Percentiles rank a stretch among this genome's conserved stretches.
Conservation (phyloP, 2,113 vertebrate genomes). For the Nymphicus hollandicus region DNA sequence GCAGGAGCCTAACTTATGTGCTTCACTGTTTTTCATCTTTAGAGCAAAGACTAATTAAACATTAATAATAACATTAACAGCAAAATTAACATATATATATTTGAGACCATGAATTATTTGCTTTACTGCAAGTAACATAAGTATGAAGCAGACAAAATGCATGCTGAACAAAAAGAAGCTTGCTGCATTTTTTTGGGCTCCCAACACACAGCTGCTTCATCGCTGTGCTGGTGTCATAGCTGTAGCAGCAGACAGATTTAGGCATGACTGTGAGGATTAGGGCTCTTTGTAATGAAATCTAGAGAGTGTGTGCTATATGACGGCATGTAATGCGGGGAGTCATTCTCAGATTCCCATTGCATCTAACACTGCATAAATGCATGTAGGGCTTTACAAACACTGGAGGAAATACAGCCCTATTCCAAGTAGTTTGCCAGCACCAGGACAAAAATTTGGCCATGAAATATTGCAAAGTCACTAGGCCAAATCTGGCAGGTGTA, state of each 20-base stretch:
- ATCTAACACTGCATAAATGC: neutral
- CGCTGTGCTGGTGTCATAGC: neutral
- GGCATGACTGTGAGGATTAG: constrained; percentile 35
- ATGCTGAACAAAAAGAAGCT: constrained; percentile 4
- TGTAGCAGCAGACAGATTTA: constrained; percentile 41
- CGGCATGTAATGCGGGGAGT: neutral
- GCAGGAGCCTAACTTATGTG: constrained; percentile 59
- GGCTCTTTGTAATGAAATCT: constrained; percentile 24
- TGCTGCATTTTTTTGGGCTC: neutral
- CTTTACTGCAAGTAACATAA: constrained; percentile 28
- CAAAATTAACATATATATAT: constrained; percentile 64
- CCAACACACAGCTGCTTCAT: constrained; percentile 31
- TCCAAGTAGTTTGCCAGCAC: neutral
- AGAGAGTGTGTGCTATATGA: neutral
- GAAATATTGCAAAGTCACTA: neutral
- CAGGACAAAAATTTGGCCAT: neutral
- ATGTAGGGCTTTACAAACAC: neutral
- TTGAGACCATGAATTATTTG: constrained; percentile 64
- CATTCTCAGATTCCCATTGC: neutral
- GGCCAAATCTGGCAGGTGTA: neutral
- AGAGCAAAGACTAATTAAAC: constrained; percentile 70
- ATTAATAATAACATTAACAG: constrained; percentile 67
- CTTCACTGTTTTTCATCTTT: constrained; percentile 62
- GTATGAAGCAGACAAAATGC: constrained; percentile 30
- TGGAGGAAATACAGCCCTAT: neutral